phyloP scores from a whole-genome alignment of 2,113 vertebrate genomes.

The Chionomys nivalis region DNA sequence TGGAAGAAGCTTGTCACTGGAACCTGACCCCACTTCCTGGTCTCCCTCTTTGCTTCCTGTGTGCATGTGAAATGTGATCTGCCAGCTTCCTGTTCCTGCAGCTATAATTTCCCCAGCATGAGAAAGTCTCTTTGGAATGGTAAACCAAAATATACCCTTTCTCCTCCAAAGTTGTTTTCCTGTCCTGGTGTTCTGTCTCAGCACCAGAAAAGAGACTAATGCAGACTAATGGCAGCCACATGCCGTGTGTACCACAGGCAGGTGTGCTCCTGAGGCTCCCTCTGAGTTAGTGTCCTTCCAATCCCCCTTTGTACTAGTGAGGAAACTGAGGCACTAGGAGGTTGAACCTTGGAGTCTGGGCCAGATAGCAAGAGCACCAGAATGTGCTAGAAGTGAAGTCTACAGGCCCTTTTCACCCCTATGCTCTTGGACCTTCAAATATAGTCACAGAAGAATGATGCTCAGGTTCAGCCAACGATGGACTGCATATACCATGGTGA shows the following conservation, averaged over 20 bases:
- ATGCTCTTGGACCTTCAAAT: neutral
- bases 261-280: accelerated
- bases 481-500: too few species aligned
- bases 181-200: too few species aligned
- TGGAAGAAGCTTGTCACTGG: neutral
- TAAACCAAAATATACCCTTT: neutral
- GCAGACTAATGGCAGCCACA: too few species aligned
- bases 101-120: neutral
- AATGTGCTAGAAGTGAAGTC: accelerated
- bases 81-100: neutral
- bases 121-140: neutral
- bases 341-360: neutral
- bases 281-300: neutral
- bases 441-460: too few species aligned
- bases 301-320: neutral
- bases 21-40: neutral
- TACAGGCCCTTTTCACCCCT: neutral
- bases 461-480: neutral
- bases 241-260: neutral
- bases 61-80: neutral
- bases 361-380: neutral
- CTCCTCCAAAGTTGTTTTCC: neutral
- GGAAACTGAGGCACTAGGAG: neutral
- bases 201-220: neutral
- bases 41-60: neutral